A percentile compares a stretch with the other conserved stretches of the same genome.
phyloP scores from a whole-genome alignment of 2,113 vertebrate species.

The Trematocara zebra region DNA sequence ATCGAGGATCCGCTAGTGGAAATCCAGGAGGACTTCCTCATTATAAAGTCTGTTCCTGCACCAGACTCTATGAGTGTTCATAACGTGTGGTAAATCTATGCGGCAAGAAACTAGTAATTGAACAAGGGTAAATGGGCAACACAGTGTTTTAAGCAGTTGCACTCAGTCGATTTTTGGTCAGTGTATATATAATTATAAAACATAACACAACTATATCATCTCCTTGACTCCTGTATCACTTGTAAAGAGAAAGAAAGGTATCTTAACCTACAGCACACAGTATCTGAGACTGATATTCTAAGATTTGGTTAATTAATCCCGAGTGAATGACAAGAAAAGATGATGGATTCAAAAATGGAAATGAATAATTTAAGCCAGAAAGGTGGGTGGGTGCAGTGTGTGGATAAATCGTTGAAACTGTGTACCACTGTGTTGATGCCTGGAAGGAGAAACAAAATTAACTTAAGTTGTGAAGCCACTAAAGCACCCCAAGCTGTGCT shows the following conservation, averaged over 20 bases:
- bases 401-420: background rate
- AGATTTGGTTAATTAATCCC: background rate
- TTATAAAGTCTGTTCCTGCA: background rate
- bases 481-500: background rate
- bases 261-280: background rate
- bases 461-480: background rate
- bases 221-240: background rate
- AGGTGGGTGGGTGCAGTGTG: background rate
- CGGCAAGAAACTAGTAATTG: background rate
- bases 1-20: background rate
- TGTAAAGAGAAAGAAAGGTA: background rate
- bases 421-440: background rate
- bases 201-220: background rate
- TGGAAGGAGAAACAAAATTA: background rate
- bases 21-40: background rate
- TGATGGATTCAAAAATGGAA: background rate
- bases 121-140: background rate
- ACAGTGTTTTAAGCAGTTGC: background rate
- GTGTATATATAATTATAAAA: background rate
- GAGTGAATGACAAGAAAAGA: background rate
- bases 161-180: background rate
- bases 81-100: background rate
- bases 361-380: background rate
- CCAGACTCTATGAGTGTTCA: background rate
- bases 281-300: background rate